Conservation (phyloP, 1,140 invertebrate genomes). For the Drosophila bocqueti region DNA sequence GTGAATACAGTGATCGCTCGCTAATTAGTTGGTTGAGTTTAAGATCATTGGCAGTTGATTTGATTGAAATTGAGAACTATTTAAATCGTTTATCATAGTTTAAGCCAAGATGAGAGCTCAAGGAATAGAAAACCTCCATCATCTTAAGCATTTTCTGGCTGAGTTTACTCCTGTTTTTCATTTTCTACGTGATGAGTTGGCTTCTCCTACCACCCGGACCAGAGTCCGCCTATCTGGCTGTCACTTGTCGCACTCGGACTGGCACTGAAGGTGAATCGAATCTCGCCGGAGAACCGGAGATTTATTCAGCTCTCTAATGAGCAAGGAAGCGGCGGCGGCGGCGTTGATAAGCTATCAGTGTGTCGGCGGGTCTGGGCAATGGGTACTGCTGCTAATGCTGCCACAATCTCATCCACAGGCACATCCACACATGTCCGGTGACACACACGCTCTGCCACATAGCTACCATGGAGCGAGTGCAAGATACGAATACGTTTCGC, state of each 20-base stretch:
- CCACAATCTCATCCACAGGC: constrained; percentile 7
- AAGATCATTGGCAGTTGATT: too few species aligned
- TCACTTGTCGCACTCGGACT: constrained; percentile 25
- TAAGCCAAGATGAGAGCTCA: neutral
- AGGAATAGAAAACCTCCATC: neutral
- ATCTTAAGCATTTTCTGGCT: neutral
- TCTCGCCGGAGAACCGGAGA: constrained; percentile 24
- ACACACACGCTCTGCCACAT: constrained; percentile 10
- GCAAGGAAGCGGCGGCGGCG: constrained; percentile 51
- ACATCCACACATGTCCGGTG: constrained; percentile 13
- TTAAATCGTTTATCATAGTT: neutral
- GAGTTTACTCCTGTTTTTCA: neutral
- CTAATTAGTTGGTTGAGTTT: constrained; percentile 9
- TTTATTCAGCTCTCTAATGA: constrained; percentile 46
- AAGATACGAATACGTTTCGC: constrained; percentile 26
- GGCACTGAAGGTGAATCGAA: constrained; percentile 51
- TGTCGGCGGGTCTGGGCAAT: constrained; percentile 15
- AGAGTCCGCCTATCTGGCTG: constrained; percentile 32
- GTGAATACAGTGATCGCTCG: constrained; percentile 14
- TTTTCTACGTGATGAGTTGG: constrained; percentile 1
- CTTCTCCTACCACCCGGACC: constrained; percentile 9
- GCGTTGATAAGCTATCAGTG: constrained; percentile 48
- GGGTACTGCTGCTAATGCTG: neutral
- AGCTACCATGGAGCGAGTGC: constrained; percentile 16
- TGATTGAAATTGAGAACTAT: neutral